These are phyloP conservation scores for Agrochola lychnidis DNA, from an alignment of 2,888 invertebrate species.

Conservation along the genomic window DNA sequence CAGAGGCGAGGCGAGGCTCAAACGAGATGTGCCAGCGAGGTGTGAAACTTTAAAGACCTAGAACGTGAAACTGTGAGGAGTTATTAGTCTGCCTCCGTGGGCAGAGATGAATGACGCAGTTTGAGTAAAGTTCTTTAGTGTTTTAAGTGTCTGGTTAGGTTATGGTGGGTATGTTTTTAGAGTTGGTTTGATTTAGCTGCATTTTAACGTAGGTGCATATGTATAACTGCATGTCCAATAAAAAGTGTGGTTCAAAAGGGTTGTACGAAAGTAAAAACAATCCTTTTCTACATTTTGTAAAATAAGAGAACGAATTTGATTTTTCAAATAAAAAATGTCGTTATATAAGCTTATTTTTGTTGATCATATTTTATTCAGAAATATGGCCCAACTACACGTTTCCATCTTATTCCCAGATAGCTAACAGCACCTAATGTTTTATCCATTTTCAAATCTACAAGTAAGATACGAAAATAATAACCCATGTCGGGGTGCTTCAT, in stretches of 20 bases:
- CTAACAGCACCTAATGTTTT: background rate
- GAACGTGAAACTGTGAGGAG: constrained; percentile 19
- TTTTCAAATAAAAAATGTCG: background rate
- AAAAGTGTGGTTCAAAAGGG: background rate
- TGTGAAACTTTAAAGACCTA: constrained; percentile 44
- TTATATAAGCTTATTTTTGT: background rate
- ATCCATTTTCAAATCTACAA: constrained; percentile 18
- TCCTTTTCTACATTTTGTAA: background rate
- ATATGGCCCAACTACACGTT: background rate
- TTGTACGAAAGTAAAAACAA: background rate
- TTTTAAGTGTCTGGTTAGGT: constrained; percentile 2
- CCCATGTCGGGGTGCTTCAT: too few species aligned
- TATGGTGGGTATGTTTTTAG: background rate
- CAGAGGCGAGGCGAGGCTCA: constrained; percentile 20
- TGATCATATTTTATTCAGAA: background rate
- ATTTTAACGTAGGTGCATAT: background rate
- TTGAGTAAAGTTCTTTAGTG: constrained; percentile 1
- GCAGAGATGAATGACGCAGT: constrained; percentile 10
- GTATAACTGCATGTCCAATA: background rate
- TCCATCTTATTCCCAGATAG: background rate
- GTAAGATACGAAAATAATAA: constrained; percentile 10
- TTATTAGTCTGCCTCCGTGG: constrained; percentile 32
- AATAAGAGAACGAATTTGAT: background rate
- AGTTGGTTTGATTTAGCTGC: background rate
- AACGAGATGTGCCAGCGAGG: constrained; percentile 19